Percentiles rank a stretch among this genome's conserved stretches.
Evolutionary conservation across 1,140 invertebrate species (phyloP).

Genomic region (Mamestra configurata): DNA sequence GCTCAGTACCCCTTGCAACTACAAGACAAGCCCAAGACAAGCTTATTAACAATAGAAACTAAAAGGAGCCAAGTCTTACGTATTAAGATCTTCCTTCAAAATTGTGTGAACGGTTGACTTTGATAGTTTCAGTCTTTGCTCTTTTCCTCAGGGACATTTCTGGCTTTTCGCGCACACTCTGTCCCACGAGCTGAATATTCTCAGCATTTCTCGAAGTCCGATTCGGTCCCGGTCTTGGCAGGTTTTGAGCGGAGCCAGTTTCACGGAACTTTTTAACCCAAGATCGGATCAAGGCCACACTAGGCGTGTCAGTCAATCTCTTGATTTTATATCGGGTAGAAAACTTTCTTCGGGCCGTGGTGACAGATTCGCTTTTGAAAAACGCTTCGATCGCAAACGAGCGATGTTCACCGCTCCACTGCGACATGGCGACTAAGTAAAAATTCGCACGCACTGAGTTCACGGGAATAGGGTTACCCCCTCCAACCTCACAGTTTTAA

Average conservation of each 20-base stretch:
- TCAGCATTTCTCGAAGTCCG: constrained; percentile 49
- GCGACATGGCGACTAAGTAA: constrained; percentile 42
- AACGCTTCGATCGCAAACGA: constrained; percentile 52
- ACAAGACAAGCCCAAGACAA: no score
- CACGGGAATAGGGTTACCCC: no score
- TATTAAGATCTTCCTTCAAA: constrained; percentile 37
- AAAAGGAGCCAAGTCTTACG: no score
- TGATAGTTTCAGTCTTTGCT: constrained; percentile 46
- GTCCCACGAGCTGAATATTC: constrained; percentile 53
- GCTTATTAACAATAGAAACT: no score
- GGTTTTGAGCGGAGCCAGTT: constrained; percentile 52
- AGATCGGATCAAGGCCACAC: constrained; percentile 50
- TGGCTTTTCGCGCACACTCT: constrained; percentile 53
- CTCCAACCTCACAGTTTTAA: no score
- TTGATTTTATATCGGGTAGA: constrained; percentile 48
- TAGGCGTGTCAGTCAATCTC: constrained; percentile 42
- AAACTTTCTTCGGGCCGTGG: constrained; percentile 29
- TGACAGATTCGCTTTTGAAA: constrained; percentile 49
- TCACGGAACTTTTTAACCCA: constrained; percentile 50
- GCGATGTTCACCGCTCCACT: constrained; percentile 49
- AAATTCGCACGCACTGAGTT: not conserved
- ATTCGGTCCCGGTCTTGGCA: constrained; percentile 50
- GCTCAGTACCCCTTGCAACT: no score
- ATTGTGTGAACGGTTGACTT: constrained; percentile 44
- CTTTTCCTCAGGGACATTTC: constrained; percentile 52